Conservation (phyloP, 2,888 invertebrate species). For the Oscheius sp. region DNA sequence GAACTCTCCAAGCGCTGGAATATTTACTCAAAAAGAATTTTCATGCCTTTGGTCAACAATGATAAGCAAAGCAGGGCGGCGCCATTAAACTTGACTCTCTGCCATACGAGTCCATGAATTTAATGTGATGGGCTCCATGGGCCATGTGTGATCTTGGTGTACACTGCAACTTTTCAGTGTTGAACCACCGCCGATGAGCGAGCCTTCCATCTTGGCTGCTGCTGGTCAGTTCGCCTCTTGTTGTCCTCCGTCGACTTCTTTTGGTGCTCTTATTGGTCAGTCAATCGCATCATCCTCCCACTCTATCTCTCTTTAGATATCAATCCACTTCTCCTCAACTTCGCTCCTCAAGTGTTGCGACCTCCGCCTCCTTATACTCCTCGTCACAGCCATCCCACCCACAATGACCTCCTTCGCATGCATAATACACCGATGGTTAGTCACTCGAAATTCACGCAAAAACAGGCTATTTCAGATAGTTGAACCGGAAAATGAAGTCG, state of each 20-base stretch:
- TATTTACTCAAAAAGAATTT: too few relatives aligned
- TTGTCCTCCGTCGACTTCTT: slow-evolving; percentile 30
- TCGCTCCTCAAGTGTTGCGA: neutral
- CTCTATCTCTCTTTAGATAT: slow-evolving; percentile 15
- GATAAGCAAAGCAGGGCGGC: neutral
- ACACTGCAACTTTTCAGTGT: slow-evolving; percentile 8
- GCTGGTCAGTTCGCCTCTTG: slow-evolving; percentile 11
- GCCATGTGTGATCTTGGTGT: neutral
- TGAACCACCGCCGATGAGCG: slow-evolving; percentile 19
- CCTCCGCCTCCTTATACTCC: slow-evolving; percentile 30
- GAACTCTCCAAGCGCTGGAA: too few relatives aligned
- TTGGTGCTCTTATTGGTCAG: slow-evolving; percentile 22
- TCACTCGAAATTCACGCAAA: neutral
- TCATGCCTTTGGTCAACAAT: neutral
- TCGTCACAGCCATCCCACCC: slow-evolving; percentile 9
- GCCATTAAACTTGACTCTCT: neutral
- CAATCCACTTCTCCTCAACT: slow-evolving; percentile 14
- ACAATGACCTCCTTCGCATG: slow-evolving; percentile 25
- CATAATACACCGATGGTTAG: slow-evolving; percentile 30
- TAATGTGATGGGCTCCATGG: neutral
- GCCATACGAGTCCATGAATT: neutral
- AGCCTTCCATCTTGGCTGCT: slow-evolving; percentile 14
- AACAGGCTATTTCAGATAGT: slow-evolving; percentile 10
- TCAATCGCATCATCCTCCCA: neutral
- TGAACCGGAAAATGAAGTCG: slow-evolving; percentile 44